Base-by-base conservation (phyloP, 2,797 vertebrate genomes). In the Gastrophryne carolinensis region DNA sequence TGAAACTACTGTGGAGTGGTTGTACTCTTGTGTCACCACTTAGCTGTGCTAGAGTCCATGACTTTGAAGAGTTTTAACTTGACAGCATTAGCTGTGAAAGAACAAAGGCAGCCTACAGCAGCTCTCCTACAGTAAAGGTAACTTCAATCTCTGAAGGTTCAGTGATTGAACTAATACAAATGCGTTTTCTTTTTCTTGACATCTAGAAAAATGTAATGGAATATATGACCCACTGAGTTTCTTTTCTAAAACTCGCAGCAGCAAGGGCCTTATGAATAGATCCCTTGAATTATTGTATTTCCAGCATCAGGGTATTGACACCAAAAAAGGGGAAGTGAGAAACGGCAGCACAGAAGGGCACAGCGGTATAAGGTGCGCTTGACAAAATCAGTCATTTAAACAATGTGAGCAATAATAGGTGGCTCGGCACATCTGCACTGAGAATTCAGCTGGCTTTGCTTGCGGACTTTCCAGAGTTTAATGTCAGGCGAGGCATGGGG, bases 181-280 rank as follows among this genome's bases (percentile, higher is more conserved):
- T 67, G 60, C 53, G 44, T 61, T 75, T 75, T 75, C 32, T 53
- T 54, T 57, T 60, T 23, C 23, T 39, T 74, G 72, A 66, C 41
- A 32, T 44, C 52, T 35, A 57, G 7, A 68, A 41, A 67, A 68
- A 75, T 69, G 41, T 30, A 75, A 61, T 68, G 64, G 34, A 69
- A 61, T 75, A 53, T 23, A 47, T 75, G 27, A 68, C 63, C 64
- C 56, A 75, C 56, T 76, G 57, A 76, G 73, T 54, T 76, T 44
- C 39, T 74, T 65, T 62, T 65, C 29, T 54, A 65, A 64, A n/a
- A 63, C 49, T 29, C 52, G 35, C 72, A 49, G 50, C 53, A 60
- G 49, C 1, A 35, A 41, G 24, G 23, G 37, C 15, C 27, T 75
- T 24, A 41, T 68, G 65, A 75, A 68, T 52, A 61, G 41, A 39